Base-by-base conservation (phyloP, 2,888 invertebrate genomes). In the Ectemnius continuus region DNA sequence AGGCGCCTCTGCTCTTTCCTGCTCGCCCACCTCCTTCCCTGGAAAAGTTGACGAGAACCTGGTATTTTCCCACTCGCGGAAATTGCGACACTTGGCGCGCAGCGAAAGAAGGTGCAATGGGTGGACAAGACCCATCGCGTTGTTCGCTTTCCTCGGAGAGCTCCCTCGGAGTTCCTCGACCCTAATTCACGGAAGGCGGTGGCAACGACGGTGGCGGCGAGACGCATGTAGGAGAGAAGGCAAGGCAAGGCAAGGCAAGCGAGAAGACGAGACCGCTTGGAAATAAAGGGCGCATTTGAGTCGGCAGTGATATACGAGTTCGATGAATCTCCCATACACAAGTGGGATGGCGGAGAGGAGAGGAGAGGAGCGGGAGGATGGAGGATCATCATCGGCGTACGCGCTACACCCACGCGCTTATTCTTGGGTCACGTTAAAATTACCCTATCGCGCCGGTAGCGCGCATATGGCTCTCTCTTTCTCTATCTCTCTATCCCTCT, bases 1-100 rank as follows among this genome's bases (percentile, higher is more conserved):
- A 16, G 52, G 52, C 52, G 52, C 52, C 52, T 16, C 52, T 52
- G 52, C 52, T 52, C 52, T 52, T 52, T 52, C n/a, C 52, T 52
- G 16, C 52, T 14, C n/a, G n/a, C n/a, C 52, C 16, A 16, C 52
- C 52, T 52, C 52, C 36, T 36, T 36, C 36, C 8, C 36, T 36
- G 52, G 52, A 52, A 52, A 52, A 52, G 52, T 52, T 52, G n/a
- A 16, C 14, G 6, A 14, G 14, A 14, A 5, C 52, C 52, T 1
- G 52, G 52, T 52, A 52, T 52, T 52, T 52, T 52, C 52, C 52
- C 52, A 52, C 52, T 16, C 14, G 16, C 52, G 52, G 52, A 52
- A 52, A 52, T 52, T 52, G 52, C 52, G 16, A 52, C 52, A 52
- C 52, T 52, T 52, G 52, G 16, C 52, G 52, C n/a, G 5, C 3